Percentiles rank a stretch among this genome's conserved stretches.
These are phyloP conservation scores for Baryphthengus martii DNA, from an alignment of 2,113 vertebrate species.

Conservation along the genomic window DNA sequence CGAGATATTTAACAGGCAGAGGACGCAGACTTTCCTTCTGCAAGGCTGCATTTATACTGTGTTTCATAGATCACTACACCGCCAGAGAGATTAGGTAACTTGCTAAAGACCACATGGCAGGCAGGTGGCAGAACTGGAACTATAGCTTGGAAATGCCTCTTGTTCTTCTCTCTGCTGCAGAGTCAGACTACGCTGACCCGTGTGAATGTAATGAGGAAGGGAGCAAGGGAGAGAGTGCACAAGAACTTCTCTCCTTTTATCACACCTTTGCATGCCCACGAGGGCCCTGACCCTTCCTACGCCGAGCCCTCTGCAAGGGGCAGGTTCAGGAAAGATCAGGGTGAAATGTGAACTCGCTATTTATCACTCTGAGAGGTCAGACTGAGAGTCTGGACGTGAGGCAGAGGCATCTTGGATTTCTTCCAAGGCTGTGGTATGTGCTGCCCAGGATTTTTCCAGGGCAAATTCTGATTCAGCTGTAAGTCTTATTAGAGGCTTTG, in stretches of 20 bases:
- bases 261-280: slow-evolving; percentile 45
- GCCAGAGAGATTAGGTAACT: neutral
- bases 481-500: slow-evolving; percentile 18
- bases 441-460: slow-evolving; percentile 50
- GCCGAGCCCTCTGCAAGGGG: slow-evolving; percentile 34
- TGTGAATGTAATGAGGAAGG: slow-evolving; percentile 24
- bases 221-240: slow-evolving; percentile 28
- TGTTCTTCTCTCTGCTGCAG: slow-evolving; percentile 31
- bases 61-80: neutral
- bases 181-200: slow-evolving; percentile 28
- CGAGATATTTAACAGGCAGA: neutral
- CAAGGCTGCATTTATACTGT: neutral
- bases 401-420: slow-evolving; percentile 49
- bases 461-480: slow-evolving; percentile 48
- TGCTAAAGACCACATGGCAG: slow-evolving; percentile 31
- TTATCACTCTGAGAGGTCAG: slow-evolving; percentile 53
- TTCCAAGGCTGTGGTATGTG: slow-evolving; percentile 24
- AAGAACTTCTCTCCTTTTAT: slow-evolving; percentile 61
- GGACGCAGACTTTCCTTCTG: neutral
- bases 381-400: slow-evolving; percentile 37
- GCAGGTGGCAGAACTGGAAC: slow-evolving; percentile 15
- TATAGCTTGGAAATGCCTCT: slow-evolving; percentile 10
- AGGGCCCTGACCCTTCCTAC: slow-evolving; percentile 33
- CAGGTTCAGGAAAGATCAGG: slow-evolving; percentile 52
- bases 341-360: slow-evolving; percentile 55